Base-by-base conservation (phyloP, 2,888 invertebrate genomes). In the Kryphioiulus occultus region DNA sequence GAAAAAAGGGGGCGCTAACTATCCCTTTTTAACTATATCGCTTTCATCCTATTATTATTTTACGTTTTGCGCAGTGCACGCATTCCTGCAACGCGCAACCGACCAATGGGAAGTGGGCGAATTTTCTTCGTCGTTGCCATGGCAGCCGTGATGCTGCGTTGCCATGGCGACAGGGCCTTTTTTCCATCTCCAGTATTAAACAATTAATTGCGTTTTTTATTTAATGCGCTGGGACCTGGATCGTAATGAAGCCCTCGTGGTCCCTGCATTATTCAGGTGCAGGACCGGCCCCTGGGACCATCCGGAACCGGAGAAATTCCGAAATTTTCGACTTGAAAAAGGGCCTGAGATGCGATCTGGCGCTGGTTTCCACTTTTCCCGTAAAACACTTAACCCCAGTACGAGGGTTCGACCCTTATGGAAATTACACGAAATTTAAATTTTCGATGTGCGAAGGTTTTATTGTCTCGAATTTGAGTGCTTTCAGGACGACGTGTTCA, bases 1-100 rank as follows among this genome's bases (percentile, higher is more conserved):
- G 53, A 53, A 53, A 53, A 53, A 68, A 68, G 7, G 68, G 26
- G 26, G 68, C 68, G 68, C 68, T 68, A 68, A 68, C 68, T 68
- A 68, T 68, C 68, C 68, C n/a, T 68, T 68, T 68, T 68, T 68
- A 78, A 78, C 78, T 78, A 78, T 68, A 68, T 68, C 68, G 68
- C 68, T 68, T 68, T 68, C 68, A 68, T 68, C 68, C 68, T 26
- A 68, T 68, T 68, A 68, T 68, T 68, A 68, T 68, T 68, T 68
- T 68, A 68, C 68, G 68, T 68, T 68, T 68, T 68, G 68, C 68
- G 68, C 68, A 68, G 68, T 68, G 68, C 68, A 68, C 26, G 68
- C 68, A 68, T 68, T 68, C 68, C 68, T 68, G 68, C 68, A 68
- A 68, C 68, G 68, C 26, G 2, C 19, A 1, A 10, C 4, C 68